Conservation (phyloP, 2,797 vertebrate species). For the Tokudaia tokunoshimensis region DNA sequence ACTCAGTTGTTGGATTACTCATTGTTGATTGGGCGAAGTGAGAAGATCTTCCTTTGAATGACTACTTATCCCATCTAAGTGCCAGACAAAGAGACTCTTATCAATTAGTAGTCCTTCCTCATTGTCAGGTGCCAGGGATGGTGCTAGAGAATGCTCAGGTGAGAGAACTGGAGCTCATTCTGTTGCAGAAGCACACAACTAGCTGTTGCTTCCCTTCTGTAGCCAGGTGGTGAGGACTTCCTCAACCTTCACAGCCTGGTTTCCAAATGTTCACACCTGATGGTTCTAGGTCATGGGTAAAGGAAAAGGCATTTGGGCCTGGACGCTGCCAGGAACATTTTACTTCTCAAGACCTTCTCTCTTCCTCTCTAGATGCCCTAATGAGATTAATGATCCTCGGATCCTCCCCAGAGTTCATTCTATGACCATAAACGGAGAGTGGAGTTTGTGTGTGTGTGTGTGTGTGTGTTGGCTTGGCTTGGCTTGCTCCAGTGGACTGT, state of each 20-base stretch:
- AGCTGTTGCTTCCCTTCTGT: background rate
- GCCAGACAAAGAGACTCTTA: background rate
- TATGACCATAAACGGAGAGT: background rate
- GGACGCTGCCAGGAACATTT: background rate
- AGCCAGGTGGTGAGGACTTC: background rate
- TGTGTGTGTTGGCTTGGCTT: background rate
- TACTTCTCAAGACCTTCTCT: background rate
- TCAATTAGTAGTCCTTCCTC: background rate
- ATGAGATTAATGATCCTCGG: background rate
- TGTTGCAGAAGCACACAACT: background rate
- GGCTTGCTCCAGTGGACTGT: background rate
- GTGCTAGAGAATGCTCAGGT: background rate
- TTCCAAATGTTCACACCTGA: background rate
- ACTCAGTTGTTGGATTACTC: background rate
- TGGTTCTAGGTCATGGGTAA: background rate
- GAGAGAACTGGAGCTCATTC: background rate
- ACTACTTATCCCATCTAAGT: background rate
- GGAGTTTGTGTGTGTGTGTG: background rate
- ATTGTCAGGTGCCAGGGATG: background rate
- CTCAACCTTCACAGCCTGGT: background rate
- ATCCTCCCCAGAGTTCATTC: background rate
- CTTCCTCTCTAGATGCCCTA: background rate
- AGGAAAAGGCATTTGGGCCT: conserved; percentile 22
- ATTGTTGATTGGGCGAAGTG: background rate
- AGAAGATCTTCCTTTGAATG: background rate